Conservation (phyloP, 2,888 invertebrate species). For the Pocota personata region DNA sequence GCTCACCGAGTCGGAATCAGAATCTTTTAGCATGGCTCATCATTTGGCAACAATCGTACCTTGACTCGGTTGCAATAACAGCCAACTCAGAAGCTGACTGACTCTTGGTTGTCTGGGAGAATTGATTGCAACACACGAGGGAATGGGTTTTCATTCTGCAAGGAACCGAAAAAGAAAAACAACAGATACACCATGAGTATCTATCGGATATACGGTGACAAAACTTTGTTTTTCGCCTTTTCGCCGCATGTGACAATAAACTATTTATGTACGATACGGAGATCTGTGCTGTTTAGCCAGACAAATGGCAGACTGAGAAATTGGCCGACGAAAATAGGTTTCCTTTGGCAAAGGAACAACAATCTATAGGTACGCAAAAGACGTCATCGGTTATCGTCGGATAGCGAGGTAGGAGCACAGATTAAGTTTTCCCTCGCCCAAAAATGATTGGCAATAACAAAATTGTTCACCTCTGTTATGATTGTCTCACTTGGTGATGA, state of each 20-base stretch:
- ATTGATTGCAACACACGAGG: conserved; percentile 49
- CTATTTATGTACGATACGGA: conserved; percentile 37
- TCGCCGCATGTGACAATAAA: conserved; percentile 63
- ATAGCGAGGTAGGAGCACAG: not conserved
- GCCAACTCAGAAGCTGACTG: conserved; percentile 18
- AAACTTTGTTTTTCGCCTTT: conserved; percentile 20
- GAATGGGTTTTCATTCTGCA: not conserved
- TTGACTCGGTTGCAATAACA: conserved; percentile 47
- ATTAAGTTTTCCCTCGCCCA: not conserved
- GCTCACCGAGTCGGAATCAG: conserved; percentile 30
- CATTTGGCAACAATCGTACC: conserved; percentile 59
- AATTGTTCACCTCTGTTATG: not conserved
- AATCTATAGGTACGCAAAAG: not conserved
- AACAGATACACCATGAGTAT: not conserved
- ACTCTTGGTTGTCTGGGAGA: conserved; percentile 59
- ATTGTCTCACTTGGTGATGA: not conserved
- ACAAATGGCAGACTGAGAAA: conserved; percentile 71
- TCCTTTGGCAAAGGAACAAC: conserved; percentile 42
- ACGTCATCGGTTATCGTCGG: not conserved
- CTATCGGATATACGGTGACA: not conserved
- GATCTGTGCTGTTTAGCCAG: conserved; percentile 49
- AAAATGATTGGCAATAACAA: conserved; percentile 40
- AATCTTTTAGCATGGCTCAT: conserved; percentile 47
- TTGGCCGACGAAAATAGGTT: conserved; percentile 56
- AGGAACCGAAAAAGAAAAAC: not conserved